Conservation (phyloP, 1,140 invertebrate genomes). For the Cotesia typhae region DNA sequence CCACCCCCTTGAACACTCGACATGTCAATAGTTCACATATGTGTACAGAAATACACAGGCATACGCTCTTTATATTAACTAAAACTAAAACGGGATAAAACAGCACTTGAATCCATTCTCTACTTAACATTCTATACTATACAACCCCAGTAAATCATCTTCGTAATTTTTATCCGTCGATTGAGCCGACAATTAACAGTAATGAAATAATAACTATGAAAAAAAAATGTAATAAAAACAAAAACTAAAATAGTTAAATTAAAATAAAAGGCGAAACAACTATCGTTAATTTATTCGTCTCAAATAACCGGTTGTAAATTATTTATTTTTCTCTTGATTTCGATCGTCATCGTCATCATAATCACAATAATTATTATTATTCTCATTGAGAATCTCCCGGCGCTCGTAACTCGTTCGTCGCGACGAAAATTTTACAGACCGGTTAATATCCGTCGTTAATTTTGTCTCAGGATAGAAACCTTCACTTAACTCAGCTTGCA, state of each 20-base stretch:
- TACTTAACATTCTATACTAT: too few species aligned
- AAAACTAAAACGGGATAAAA: background rate
- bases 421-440: constrained; percentile 30
- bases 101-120: background rate
- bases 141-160: too few species aligned
- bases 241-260: constrained; percentile 8
- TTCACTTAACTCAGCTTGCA: too few species aligned
- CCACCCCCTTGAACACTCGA: constrained; percentile 18
- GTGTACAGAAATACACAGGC: background rate
- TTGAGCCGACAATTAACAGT: too few species aligned
- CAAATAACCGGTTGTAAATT: constrained; percentile 24
- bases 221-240: background rate
- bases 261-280: background rate
- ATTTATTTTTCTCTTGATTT: constrained; percentile 11
- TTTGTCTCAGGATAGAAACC: background rate
- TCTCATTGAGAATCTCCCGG: background rate
- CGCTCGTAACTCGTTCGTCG: constrained; percentile 22
- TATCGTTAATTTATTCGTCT: constrained; percentile 19
- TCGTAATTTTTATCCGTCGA: too few species aligned
- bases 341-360: background rate
- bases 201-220: background rate
- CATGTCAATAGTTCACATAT: constrained; percentile 1
- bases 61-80: background rate
- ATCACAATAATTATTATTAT: background rate
- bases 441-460: constrained; percentile 30